Base-by-base conservation (phyloP, 2,888 invertebrate species). In the Nymphalis polychloros region DNA sequence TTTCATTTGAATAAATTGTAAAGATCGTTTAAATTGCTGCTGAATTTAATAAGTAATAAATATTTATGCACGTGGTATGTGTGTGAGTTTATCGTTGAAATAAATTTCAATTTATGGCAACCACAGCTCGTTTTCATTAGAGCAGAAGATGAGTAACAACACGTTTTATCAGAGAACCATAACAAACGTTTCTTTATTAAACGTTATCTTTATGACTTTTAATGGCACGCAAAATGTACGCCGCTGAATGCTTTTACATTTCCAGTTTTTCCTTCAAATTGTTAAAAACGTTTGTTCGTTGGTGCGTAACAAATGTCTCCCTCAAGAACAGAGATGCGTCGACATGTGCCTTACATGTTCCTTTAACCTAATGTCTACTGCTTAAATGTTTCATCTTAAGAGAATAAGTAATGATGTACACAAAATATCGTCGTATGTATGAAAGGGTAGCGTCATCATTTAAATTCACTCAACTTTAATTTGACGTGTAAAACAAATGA, bases 331-430 rank as follows among this genome's bases (percentile, higher is more conserved):
- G 88, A 86, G 85, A 84, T 80, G 78, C 75, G 78, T 76, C 75
- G 79, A 83, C 83, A 84, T 84, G 84, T 85, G 86, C 86, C 88
- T 85, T 83, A 89, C 88, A 87, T 87, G 86, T 87, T 87, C 84
- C 84, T 85, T 81, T 85, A 85, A 84, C 84, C 80, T 78, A 81
- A 84, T 85, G 83, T 85, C 85, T 85, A 82, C 84, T 81, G 81
- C 81, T 82, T 84, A 82, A 83, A 59, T 41, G 61, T 62, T 49
- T 83, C 81, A 83, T 84, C 85, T 84, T 85, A 82, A 82, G 81
- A 83, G 84, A 86, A 57, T 89, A 86, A 86, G 86, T 86, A 86
- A 88, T 84, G 82, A 84, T 80, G 81, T 80, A 81, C 81, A 82
- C 83, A 86, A 84, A 81, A 87, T 82, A 81, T 81, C 78, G 81